Conservation (phyloP, 2,113 vertebrate genomes). For the Gymnorhina tibicen region DNA sequence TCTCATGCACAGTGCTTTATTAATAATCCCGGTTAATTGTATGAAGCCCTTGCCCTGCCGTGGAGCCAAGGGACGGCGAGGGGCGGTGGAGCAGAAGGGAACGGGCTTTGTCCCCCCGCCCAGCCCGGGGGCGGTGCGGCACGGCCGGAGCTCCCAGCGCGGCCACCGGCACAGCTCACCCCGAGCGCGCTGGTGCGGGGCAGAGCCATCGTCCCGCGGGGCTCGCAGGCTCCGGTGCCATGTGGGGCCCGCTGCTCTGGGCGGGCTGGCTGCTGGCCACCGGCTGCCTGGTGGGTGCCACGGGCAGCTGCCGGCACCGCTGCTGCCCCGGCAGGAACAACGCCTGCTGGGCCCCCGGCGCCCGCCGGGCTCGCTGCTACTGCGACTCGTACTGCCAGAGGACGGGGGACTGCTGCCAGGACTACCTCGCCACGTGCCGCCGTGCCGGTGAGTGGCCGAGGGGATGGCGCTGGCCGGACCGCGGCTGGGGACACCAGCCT, state of each 20-base stretch:
- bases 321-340: slow-evolving; percentile 86
- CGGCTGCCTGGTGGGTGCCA: background rate
- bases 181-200: fast-evolving
- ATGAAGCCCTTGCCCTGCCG: background rate
- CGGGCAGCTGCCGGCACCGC: slow-evolving; percentile 61
- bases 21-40: background rate
- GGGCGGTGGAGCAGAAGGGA: slow-evolving; percentile 27
- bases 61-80: background rate
- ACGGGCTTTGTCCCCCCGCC: background rate
- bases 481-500: background rate
- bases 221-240: background rate
- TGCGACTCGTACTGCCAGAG: slow-evolving; percentile 84
- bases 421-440: slow-evolving; percentile 76
- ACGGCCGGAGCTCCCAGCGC: background rate
- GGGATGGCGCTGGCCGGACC: fast-evolving
- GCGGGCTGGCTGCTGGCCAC: slow-evolving; percentile 28
- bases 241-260: background rate
- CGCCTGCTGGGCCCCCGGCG: slow-evolving; percentile 69
- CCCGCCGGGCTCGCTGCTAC: slow-evolving; percentile 75
- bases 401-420: slow-evolving; percentile 84
- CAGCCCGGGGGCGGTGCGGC: slow-evolving; percentile 20
- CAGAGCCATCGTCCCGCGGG: background rate
- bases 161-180: background rate
- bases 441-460: slow-evolving; percentile 72
- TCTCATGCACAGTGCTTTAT: background rate